Base-by-base conservation (phyloP, 2,113 vertebrate genomes). In the Hippocampus comes region DNA sequence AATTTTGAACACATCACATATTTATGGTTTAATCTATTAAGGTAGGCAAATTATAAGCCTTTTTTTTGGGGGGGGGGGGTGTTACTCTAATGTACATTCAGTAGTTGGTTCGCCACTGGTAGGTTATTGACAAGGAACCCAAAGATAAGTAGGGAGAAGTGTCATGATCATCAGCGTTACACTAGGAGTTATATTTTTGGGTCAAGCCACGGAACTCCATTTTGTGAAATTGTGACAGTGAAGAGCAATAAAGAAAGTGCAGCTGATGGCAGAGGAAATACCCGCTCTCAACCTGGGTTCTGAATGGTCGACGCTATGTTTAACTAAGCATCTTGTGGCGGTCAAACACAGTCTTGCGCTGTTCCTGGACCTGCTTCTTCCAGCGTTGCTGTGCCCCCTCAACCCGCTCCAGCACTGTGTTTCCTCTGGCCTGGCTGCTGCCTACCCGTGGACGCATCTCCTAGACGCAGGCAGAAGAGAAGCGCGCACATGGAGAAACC, bases 291-390 rank as follows among this genome's bases (percentile, higher is more conserved):
- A 46, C 69, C 38, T 42, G 64, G 63, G 25, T 38, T 27, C 72
- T 41, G 79, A 23, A 42, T 69, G 64, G 59, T n/a, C 23, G 17
- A 20, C 49, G 18, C 49, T 20, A 18, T 5, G 34, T 12, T 84
- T 92, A 99, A 89, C 97, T 99, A 42, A 99, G 95, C 93, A 99
- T 93, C 91, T 99, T 98, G 89, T 98, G 97, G 34, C 96, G 95
- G 76, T 98, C 96, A 0, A 98, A 99, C 48, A 99, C 96, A 0
- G 97, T 98, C 91, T 95, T 97, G 78, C 96, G 92, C 85, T 98
- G 97, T 78, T 98, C 96, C 91, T 97, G 96, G 79, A 98, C 96
- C 85, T 99, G 97, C 79, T 94, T 93, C 84, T 98, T 99, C 97
- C 96, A 99, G 75, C 96, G 94, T 86, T 98, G 95, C 91, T 99